Conservation (phyloP, 1,140 invertebrate species). For the Yoshiicerus persimilis region DNA sequence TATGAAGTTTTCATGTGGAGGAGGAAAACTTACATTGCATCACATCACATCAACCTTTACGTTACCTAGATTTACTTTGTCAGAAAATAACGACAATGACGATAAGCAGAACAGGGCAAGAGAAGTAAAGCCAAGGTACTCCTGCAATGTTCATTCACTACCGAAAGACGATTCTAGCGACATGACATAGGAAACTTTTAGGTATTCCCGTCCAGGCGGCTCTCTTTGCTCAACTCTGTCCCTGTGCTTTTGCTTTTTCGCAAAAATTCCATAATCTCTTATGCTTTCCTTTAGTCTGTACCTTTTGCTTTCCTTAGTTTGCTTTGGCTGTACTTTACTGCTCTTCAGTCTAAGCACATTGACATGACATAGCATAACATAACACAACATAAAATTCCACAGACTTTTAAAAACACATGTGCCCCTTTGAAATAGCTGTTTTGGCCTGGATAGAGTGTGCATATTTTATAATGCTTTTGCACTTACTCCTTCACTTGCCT, state of each 20-base stretch:
- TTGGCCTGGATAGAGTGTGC: not conserved
- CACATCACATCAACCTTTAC: slow-evolving; percentile 14
- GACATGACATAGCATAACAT: slow-evolving; percentile 22
- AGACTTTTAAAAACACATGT: slow-evolving; percentile 23
- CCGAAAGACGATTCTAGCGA: not conserved
- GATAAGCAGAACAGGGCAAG: slow-evolving; percentile 1
- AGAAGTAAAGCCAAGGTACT: not conserved
- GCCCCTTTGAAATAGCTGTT: slow-evolving; percentile 10
- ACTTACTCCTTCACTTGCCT: not conserved
- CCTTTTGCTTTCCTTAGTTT: not conserved
- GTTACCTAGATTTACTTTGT: slow-evolving; percentile 20
- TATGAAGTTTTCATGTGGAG: not conserved
- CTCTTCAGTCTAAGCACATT: not conserved
- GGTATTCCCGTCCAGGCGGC: not conserved
- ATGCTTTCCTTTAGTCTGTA: not conserved
- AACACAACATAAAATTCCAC: slow-evolving; percentile 22
- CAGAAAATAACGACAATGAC: slow-evolving; percentile 22
- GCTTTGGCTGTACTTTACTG: not conserved
- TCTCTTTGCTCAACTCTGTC: too few relatives aligned
- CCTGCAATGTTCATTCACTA: not conserved
- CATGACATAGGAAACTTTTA: not conserved
- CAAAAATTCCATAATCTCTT: not conserved
- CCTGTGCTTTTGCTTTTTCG: not conserved
- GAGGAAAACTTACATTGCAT: not conserved
- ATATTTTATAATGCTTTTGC: slow-evolving; percentile 22